Evolutionary conservation across 1,140 invertebrate genomes (phyloP).

Genomic region (Scylla paramamosain): DNA sequence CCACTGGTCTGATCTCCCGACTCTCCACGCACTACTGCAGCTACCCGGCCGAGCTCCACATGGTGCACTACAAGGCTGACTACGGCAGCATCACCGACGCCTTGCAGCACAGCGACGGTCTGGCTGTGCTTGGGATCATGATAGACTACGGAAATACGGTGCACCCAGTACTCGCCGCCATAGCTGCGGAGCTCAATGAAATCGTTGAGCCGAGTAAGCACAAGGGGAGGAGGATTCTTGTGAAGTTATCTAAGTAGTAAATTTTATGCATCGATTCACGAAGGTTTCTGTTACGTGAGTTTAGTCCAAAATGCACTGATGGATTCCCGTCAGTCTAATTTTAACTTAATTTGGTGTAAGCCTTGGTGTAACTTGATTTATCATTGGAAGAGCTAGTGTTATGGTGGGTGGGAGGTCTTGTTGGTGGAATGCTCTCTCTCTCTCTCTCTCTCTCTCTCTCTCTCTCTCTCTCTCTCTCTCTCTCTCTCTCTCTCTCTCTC

Average conservation of each 20-base stretch:
- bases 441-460: too few relatives aligned
- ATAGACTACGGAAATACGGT: conserved; percentile 82
- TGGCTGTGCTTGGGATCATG: conserved; percentile 89
- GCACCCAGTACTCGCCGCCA: not conserved
- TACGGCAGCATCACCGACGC: conserved; percentile 86
- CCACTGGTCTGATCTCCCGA: not conserved
- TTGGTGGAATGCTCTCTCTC: too few relatives aligned
- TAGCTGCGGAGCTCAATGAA: not conserved
- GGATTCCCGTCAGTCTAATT: too few relatives aligned
- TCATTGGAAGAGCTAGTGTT: too few relatives aligned
- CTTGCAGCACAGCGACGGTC: conserved; percentile 86
- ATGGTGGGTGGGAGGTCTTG: too few relatives aligned
- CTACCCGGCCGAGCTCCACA: conserved; percentile 88
- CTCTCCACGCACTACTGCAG: conserved; percentile 75
- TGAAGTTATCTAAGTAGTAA: not conserved
- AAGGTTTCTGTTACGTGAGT: too few relatives aligned
- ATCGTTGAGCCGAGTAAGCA: conserved; percentile 10
- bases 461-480: too few relatives aligned
- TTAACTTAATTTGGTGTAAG: too few relatives aligned
- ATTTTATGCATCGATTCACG: too few relatives aligned
- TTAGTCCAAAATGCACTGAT: too few relatives aligned
- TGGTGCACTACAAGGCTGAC: conserved; percentile 89
- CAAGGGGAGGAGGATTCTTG: not conserved
- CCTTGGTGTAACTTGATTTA: too few relatives aligned
- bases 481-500: too few relatives aligned